These are phyloP conservation scores for Dexiosoma caninum DNA, from an alignment of 2,888 invertebrate species.

Conservation along the genomic window DNA sequence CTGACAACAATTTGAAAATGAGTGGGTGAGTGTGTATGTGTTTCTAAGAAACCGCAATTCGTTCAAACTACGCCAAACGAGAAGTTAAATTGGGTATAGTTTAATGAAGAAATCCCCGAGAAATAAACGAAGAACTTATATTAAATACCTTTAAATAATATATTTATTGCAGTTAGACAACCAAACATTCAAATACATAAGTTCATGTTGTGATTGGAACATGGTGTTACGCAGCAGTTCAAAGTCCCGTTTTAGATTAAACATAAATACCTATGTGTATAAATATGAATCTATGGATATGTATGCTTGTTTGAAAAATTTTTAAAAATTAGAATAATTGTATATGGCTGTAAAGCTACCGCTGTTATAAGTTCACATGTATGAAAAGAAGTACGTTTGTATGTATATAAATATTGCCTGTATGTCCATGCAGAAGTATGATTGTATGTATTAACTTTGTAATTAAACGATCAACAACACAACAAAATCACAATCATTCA, in stretches of 20 bases:
- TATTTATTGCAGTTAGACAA: background rate
- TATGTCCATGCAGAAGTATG: background rate
- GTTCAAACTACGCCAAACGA: slow-evolving; percentile 18
- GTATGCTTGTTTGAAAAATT: no score
- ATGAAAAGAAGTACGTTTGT: no score
- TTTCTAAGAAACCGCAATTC: slow-evolving; percentile 10
- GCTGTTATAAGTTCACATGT: no score
- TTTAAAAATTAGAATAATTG: no score
- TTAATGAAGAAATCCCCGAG: slow-evolving; percentile 17
- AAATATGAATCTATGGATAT: background rate
- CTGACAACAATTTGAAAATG: slow-evolving; percentile 3
- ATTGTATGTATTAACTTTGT: background rate
- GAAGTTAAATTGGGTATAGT: background rate
- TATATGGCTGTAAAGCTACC: no score
- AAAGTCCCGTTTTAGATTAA: slow-evolving; percentile 41
- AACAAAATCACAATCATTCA: slow-evolving; percentile 20
- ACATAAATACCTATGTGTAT: background rate
- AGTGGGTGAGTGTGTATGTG: background rate
- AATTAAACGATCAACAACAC: slow-evolving; percentile 31
- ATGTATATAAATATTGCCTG: no score
- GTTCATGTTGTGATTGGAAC: background rate
- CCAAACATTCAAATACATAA: background rate
- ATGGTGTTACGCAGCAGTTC: slow-evolving; percentile 5
- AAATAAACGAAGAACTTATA: background rate
- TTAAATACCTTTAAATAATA: slow-evolving; percentile 17